These are phyloP conservation scores for Leptoteleia sp. DNA, from an alignment of 1,140 invertebrate species.

Conservation along the genomic window DNA sequence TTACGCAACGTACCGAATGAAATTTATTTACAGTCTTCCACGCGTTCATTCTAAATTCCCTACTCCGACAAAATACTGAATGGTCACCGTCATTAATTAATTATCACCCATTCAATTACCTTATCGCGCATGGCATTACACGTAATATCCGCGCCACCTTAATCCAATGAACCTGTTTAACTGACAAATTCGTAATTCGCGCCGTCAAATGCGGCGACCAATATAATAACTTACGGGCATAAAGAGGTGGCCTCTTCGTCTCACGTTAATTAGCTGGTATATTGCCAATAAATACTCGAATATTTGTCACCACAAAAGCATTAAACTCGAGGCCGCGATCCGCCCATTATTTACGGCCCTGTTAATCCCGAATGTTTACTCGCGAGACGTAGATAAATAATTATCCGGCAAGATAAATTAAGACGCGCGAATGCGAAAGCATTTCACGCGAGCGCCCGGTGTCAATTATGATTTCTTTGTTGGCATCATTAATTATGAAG, in stretches of 20 bases:
- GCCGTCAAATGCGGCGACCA: too few species aligned
- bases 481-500: conserved; percentile 28
- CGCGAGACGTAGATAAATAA: conserved; percentile 8
- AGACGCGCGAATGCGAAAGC: conserved; percentile 1
- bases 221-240: too few species aligned
- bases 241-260: background rate
- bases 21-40: conserved; percentile 1
- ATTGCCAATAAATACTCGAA: conserved; percentile 6
- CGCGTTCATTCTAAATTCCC: background rate
- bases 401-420: conserved; percentile 10
- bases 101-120: too few species aligned
- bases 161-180: too few species aligned
- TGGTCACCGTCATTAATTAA: too few species aligned
- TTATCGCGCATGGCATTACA: too few species aligned
- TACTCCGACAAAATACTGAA: too few species aligned
- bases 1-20: conserved; percentile 14
- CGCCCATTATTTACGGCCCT: conserved; percentile 2
- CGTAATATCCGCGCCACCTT: too few species aligned
- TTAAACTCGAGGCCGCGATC: background rate
- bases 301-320: conserved; percentile 4
- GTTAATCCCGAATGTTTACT: conserved; percentile 17
- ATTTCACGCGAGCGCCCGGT: background rate
- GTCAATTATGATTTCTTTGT: conserved; percentile 39
- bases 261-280: conserved; percentile 15
- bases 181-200: too few species aligned